Conservation (phyloP, 1,140 invertebrate species). For the Dendroctonus valens region DNA sequence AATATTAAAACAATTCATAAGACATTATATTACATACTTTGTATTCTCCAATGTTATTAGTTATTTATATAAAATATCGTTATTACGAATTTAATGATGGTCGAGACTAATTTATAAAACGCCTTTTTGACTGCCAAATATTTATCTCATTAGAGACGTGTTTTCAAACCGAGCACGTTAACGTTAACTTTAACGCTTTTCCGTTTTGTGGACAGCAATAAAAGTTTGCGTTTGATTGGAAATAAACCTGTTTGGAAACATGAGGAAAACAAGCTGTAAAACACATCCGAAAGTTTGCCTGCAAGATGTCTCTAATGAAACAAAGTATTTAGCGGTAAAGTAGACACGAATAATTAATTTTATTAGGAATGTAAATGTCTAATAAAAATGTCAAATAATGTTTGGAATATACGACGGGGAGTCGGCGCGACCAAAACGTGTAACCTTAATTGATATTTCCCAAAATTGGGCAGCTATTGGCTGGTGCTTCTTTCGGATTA, state of each 20-base stretch:
- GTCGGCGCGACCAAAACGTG: neutral
- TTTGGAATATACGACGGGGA: conserved; percentile 11
- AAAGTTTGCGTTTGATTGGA: neutral
- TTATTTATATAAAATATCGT: conserved; percentile 4
- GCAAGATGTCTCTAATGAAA: neutral
- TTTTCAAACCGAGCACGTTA: neutral
- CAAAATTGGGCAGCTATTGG: too few species aligned
- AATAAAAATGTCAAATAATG: conserved; percentile 24
- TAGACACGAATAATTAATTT: conserved; percentile 25
- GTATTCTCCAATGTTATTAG: neutral
- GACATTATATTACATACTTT: neutral
- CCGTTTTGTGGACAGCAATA: neutral
- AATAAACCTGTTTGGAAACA: neutral
- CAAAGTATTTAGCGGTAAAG: conserved; percentile 25
- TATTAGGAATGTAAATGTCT: conserved; percentile 22
- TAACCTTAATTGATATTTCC: conserved; percentile 8
- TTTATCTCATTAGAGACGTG: neutral
- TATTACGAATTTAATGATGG: conserved; percentile 2
- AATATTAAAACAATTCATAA: conserved; percentile 9
- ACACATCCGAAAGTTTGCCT: neutral
- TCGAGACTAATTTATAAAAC: neutral
- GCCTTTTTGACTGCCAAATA: conserved; percentile 4
- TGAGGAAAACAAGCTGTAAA: neutral
- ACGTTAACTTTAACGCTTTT: neutral
- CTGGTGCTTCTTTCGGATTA: too few species aligned